These are phyloP conservation scores for Stenoptilia bipunctidactyla DNA, from an alignment of 2,888 invertebrate genomes.

Conservation along the genomic window DNA sequence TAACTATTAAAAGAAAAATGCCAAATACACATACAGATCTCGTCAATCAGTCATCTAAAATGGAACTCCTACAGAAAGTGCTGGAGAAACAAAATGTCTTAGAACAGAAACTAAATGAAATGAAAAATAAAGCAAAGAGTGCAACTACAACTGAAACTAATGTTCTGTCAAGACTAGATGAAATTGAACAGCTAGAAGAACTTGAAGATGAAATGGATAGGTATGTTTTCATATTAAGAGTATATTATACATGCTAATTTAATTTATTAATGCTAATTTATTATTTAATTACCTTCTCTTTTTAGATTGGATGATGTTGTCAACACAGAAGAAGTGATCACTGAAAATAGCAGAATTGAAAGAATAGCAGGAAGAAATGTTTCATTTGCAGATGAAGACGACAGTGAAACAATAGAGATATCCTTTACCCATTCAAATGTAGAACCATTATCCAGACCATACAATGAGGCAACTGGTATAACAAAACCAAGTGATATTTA, in stretches of 20 bases:
- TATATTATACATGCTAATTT: no score
- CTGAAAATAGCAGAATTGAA: constrained; percentile 17
- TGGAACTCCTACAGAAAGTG: constrained; percentile 38
- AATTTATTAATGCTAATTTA: no score
- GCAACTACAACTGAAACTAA: constrained; percentile 42
- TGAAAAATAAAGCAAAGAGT: constrained; percentile 32
- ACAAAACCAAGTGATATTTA: constrained; percentile 58
- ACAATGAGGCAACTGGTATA: constrained; percentile 36
- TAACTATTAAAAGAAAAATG: constrained; percentile 4
- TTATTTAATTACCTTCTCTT: constrained; percentile 4
- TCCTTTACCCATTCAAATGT: constrained; percentile 42
- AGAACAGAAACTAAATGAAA: constrained; percentile 33
- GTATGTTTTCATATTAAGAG: no score
- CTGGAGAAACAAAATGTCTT: constrained; percentile 45
- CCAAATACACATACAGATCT: constrained; percentile 10
- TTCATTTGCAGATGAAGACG: constrained; percentile 50
- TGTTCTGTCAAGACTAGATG: constrained; percentile 58
- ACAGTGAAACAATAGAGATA: constrained; percentile 42
- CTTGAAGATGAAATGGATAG: constrained; percentile 71
- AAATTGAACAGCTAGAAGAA: constrained; percentile 63
- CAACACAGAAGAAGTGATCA: no score
- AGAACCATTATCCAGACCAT: constrained; percentile 25
- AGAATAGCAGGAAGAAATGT: constrained; percentile 46
- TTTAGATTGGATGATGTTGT: constrained; percentile 40
- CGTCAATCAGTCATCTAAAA: constrained; percentile 22